Evolutionary conservation across 1,140 invertebrate species (phyloP).

Genomic region (Leptinotarsa defecta): DNA sequence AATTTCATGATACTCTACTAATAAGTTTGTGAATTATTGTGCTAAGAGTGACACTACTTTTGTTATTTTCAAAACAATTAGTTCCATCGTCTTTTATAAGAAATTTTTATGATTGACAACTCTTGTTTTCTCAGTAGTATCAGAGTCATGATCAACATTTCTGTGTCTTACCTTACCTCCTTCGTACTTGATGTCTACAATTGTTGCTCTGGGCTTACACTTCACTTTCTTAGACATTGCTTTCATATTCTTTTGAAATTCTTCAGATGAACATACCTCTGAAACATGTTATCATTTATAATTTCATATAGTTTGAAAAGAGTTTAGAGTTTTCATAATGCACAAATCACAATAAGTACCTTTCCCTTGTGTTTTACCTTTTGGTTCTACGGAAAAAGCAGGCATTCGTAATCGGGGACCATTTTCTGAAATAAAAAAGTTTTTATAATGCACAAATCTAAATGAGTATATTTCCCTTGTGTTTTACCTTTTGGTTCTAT

Average conservation of each 20-base stretch:
- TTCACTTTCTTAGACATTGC: conserved; percentile 18
- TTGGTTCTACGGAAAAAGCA: neutral
- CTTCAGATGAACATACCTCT: neutral
- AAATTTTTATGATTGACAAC: neutral
- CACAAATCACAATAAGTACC: neutral
- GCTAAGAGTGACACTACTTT: too few species aligned
- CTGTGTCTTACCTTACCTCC: conserved; percentile 23
- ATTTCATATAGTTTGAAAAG: too few species aligned
- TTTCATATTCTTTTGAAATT: conserved; percentile 9
- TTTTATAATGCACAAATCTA: neutral
- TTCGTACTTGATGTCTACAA: conserved; percentile 27
- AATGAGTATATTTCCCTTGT: too few species aligned
- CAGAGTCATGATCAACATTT: neutral
- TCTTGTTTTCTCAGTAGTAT: neutral
- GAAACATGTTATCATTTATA: neutral
- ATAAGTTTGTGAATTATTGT: too few species aligned
- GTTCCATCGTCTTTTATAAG: too few species aligned
- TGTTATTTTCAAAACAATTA: too few species aligned
- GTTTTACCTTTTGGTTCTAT: conserved; percentile 9
- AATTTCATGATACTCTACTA: too few species aligned
- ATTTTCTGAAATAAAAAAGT: conserved; percentile 6
- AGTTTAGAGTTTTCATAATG: neutral
- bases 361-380: neutral
- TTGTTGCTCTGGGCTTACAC: conserved; percentile 31
- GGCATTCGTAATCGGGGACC: conserved; percentile 8